Conservation (phyloP, 2,888 invertebrate genomes). For the Mechanitis messenoides region DNA sequence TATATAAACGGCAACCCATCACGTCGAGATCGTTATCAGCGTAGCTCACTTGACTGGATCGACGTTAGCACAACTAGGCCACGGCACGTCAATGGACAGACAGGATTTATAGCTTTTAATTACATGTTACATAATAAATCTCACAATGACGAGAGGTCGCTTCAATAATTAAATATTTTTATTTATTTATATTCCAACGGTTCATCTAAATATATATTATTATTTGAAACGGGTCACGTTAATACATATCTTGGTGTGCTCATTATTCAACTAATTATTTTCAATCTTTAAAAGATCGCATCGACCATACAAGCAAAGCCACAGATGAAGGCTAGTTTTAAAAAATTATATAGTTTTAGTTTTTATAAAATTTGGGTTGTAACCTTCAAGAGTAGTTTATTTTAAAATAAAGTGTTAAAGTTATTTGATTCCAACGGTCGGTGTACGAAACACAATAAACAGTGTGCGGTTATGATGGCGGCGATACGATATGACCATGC, state of each 20-base stretch:
- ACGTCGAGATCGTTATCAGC: not conserved
- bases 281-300: too few relatives aligned
- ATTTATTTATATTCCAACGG: too few relatives aligned
- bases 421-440: not conserved
- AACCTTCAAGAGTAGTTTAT: not conserved
- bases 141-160: not conserved
- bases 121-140: not conserved
- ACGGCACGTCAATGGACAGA: constrained; percentile 1
- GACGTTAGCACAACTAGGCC: constrained; percentile 4
- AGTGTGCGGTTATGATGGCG: constrained; percentile 27
- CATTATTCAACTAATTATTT: too few relatives aligned
- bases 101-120: constrained; percentile 1
- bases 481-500: constrained; percentile 40
- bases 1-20: constrained; percentile 29
- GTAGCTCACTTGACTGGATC: not conserved
- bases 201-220: too few relatives aligned
- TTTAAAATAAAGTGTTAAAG: not conserved
- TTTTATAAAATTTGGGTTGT: too few relatives aligned
- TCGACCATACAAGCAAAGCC: too few relatives aligned
- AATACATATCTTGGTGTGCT: too few relatives aligned
- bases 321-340: too few relatives aligned
- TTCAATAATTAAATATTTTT: not conserved
- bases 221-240: too few relatives aligned
- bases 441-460: constrained; percentile 23
- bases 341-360: too few relatives aligned